Base-by-base conservation (phyloP, 1,140 invertebrate genomes). In the Tetranychus urticae region DNA sequence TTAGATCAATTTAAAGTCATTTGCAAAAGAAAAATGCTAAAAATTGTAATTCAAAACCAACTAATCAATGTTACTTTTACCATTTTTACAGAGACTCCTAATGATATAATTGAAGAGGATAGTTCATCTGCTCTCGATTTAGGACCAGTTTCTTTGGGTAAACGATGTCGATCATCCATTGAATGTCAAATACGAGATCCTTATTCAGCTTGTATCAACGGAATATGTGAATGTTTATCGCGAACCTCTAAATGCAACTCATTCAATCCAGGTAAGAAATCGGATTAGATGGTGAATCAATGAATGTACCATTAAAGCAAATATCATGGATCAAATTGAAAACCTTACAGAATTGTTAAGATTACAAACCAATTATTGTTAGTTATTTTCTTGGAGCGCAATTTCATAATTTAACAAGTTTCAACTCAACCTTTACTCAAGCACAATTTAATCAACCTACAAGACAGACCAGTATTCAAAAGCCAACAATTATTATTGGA, bases 121-220 rank as follows among this genome's bases (percentile, higher is more conserved):
- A 14, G 37, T 23, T 33, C 57, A 13, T 23, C 31, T 33, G 31
- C 36, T n/a, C 14, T n/a, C n/a, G 36, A 42, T 37, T 46, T 54
- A 42, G 45, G 37, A 7, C 67, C 83, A 1, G 77, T 85, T 13
- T 85, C 83, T 23, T 72, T 91, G 13, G 86, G 88, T 4, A 75
- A 84, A 66, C 67, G 78, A 1, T 90, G 87, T 66, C 70, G 77
- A n/a, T 77, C 76, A 6, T 81, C 86, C 69, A 69, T 79, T 23
- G 85, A 90, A 71, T 90, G 88, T 70, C 78, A 81, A 65, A 74
- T 80, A 62, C 79, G 85, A 1, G 88, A 91, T 74, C 77, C 81
- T 1, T 75, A 82, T 65, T 84, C 85, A 0, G 73, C 78, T 39
- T 91, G 88, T 68, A 71, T 82, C n/a, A 69, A 72, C 14, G 85